These are phyloP conservation scores for Hydrophis major DNA, from an alignment of 2,797 vertebrate genomes.

Conservation along the genomic window DNA sequence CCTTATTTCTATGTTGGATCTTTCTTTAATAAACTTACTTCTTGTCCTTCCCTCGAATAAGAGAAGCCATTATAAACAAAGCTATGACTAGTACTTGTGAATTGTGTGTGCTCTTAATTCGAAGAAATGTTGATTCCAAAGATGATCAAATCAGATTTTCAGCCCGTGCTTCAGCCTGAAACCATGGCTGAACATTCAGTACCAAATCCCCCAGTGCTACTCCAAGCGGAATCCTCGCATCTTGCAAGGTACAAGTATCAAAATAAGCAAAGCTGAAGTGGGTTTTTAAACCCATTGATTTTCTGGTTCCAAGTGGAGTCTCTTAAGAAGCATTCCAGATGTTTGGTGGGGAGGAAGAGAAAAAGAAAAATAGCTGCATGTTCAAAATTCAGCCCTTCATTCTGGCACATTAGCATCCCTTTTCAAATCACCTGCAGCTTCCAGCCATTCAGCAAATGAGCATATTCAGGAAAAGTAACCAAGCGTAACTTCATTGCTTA, in stretches of 20 bases:
- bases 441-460: slow-evolving; percentile 3
- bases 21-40: background rate
- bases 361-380: background rate
- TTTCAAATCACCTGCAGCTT: slow-evolving; percentile 4
- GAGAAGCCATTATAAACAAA: background rate
- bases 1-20: background rate
- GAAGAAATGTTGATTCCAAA: background rate
- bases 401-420: slow-evolving; percentile 2
- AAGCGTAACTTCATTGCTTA: background rate
- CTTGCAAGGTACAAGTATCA: background rate
- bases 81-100: background rate
- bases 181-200: background rate
- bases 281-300: background rate
- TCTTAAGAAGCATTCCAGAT: background rate
- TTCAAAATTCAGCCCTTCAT: slow-evolving; percentile 8
- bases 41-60: background rate
- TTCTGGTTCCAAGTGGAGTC: background rate
- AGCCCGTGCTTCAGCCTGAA: background rate
- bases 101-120: background rate
- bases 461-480: background rate
- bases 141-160: background rate
- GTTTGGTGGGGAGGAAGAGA: background rate
- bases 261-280: background rate
- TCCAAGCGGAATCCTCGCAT: background rate
- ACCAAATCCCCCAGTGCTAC: background rate